Base-by-base conservation (phyloP, 2,113 vertebrate species). In the Prionailurus bengalensis region DNA sequence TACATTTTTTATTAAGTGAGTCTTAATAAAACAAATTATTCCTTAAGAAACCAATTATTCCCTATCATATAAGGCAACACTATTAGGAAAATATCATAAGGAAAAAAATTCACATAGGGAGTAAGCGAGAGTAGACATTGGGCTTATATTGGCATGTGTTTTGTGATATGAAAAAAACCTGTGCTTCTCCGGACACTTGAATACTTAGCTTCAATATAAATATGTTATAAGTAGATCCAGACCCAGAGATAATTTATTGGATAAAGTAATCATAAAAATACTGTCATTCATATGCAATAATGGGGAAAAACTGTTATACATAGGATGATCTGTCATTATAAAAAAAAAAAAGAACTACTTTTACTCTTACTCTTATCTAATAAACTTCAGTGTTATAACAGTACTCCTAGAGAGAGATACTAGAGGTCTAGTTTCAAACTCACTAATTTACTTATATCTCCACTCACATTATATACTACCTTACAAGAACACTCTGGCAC, bases 191-290 rank as follows among this genome's bases (percentile, higher is more conserved):
- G 25, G n/a, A 73, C 19, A 58, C 21, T 58, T 66, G 39, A 97
- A 76, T 76, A 78, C 14, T 76, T 94, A 74, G 16, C 45, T 96
- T 83, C 33, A 87, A 76, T 74, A 82, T 92, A 80, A 94, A 58
- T 81, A 53, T 33, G 1, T 23, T 89, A 66, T 87, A 86, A 96
- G 85, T 79, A 89, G 23, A 21, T 96, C 21, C 19, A 91, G 36
- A 82, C n/a, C 31, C 80, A 80, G 48, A 83, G 45, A 84, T 79
- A 95, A 83, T 87, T 65, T 83, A 48, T 4, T 70, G 7, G 2
- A 85, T 79, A 95, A 94, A 92, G 86, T 92, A 88, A 84, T 84
- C 36, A 31, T 73, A 79, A 74, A 89, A 96, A 83, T 79, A 58
- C 9, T 63, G 7, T 65, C 7, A 21, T 81, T 61, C 76, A 76